phyloP scores from a whole-genome alignment of 2,113 vertebrate genomes.

The Petrocephalus microphthalmus region DNA sequence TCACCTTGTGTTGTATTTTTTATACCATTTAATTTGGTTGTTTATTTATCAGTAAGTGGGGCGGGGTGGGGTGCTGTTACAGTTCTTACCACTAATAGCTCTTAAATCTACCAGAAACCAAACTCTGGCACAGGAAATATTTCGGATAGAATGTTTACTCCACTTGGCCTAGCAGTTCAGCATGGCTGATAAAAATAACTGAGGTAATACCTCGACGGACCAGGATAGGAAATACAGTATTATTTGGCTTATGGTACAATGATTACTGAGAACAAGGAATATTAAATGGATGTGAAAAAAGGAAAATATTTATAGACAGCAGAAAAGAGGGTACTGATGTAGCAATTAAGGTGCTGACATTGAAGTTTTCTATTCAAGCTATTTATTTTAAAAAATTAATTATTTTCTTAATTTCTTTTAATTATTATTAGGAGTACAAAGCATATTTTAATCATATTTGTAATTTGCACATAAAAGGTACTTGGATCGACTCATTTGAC shows the following conservation, averaged over 20 bases:
- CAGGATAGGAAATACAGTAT: neutral
- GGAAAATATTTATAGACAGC: neutral
- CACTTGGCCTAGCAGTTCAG: neutral
- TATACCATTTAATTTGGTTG: neutral
- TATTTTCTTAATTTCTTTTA: conserved; percentile 27
- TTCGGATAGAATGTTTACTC: neutral
- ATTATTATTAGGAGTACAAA: conserved; percentile 50
- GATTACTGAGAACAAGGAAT: neutral
- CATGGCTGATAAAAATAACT: neutral
- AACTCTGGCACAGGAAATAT: neutral
- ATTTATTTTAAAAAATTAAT: neutral
- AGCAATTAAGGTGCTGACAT: neutral
- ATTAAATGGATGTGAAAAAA: neutral
- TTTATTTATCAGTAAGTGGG: neutral
- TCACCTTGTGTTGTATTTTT: neutral
- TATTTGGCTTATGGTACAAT: neutral
- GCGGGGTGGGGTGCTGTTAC: neutral
- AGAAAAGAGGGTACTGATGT: neutral
- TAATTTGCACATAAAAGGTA: conserved; percentile 60
- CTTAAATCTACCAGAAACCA: neutral
- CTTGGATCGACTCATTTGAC: conserved; percentile 49
- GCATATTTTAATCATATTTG: conserved; percentile 35
- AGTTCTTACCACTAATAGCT: neutral
- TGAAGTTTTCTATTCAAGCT: neutral
- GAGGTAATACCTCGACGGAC: neutral